These are phyloP conservation scores for Ceuthmochares aereus DNA, from an alignment of 2,113 vertebrate species.

Conservation along the genomic window DNA sequence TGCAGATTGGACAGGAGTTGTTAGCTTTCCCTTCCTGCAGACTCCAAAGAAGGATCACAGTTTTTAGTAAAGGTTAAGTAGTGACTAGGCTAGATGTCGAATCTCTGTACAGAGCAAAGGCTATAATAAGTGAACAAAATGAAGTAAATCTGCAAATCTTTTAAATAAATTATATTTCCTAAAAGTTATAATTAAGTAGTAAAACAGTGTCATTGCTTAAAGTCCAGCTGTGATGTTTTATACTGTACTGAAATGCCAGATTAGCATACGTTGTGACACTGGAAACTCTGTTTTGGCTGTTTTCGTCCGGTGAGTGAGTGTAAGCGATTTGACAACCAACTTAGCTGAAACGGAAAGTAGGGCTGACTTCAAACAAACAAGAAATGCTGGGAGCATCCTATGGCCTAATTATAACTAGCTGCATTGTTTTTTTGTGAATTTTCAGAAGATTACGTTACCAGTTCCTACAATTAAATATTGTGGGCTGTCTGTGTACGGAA, in stretches of 20 bases:
- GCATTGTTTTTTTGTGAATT: not conserved
- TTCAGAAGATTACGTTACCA: not conserved
- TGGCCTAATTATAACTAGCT: not conserved
- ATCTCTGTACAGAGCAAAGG: not conserved
- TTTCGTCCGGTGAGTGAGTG: not conserved
- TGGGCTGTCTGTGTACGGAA: not conserved
- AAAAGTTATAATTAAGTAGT: not conserved
- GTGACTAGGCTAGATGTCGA: not conserved
- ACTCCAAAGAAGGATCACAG: not conserved
- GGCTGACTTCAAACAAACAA: not conserved
- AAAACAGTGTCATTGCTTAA: not conserved
- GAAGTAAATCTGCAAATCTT: not conserved
- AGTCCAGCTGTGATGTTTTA: not conserved
- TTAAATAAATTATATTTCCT: not conserved
- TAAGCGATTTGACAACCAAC: not conserved
- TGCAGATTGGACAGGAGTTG: not conserved
- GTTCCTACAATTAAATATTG: not conserved
- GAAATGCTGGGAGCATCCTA: slow-evolving; percentile 1
- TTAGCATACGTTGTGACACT: not conserved
- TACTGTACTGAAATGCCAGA: not conserved
- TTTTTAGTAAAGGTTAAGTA: not conserved
- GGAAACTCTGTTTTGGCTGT: not conserved
- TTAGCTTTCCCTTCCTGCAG: not conserved
- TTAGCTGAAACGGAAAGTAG: not conserved
- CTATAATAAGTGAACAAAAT: not conserved